Evolutionary conservation across 2,797 vertebrate genomes (phyloP).

Genomic region (Sylvilagus floridanus): DNA sequence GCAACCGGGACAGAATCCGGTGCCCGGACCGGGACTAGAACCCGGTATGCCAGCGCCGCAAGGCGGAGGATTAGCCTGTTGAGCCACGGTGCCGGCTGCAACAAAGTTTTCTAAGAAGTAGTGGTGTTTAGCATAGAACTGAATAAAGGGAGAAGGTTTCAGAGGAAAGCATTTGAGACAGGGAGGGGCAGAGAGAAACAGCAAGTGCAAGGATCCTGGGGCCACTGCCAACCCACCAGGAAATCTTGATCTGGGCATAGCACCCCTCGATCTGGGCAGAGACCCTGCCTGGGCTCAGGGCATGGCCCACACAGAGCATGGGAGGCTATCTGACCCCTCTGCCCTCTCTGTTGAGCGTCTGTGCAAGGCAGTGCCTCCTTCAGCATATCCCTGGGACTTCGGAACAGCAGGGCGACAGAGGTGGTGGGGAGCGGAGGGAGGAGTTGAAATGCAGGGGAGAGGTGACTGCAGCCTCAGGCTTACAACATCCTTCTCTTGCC

Average conservation of each 20-base stretch:
- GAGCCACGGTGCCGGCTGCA: too few species aligned
- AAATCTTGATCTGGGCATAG: neutral
- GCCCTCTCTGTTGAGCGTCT: neutral
- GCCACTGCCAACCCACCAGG: neutral
- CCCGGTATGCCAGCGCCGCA: too few species aligned
- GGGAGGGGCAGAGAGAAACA: neutral
- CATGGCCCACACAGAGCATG: accelerated
- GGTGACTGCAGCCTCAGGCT: neutral
- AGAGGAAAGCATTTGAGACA: neutral
- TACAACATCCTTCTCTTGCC: neutral
- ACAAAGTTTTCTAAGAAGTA: neutral
- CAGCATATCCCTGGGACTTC: neutral
- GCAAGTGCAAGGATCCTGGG: neutral
- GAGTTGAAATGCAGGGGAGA: neutral
- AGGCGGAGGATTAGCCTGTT: too few species aligned
- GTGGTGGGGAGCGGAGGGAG: neutral
- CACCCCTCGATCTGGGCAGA: neutral
- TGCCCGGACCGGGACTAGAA: too few species aligned
- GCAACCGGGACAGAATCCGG: too few species aligned
- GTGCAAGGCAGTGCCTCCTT: neutral
- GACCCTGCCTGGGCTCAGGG: neutral
- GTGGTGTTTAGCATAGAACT: neutral
- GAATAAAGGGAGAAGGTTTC: neutral
- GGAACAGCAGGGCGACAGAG: neutral
- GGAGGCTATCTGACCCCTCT: neutral